Conservation (phyloP, 2,113 vertebrate genomes). For the Chloropsis cyanopogon region DNA sequence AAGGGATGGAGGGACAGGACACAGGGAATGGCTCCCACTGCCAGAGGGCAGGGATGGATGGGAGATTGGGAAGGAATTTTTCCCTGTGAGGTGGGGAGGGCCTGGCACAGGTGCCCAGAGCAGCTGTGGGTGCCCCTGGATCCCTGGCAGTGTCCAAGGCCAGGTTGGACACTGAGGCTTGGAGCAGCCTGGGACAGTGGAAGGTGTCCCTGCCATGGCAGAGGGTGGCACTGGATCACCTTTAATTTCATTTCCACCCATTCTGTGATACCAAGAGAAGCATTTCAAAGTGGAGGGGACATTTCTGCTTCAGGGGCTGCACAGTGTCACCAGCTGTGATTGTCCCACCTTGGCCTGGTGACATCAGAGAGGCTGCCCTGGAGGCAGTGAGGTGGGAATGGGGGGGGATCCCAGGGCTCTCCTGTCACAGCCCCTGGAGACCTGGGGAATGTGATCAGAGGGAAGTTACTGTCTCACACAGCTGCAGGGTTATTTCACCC, state of each 20-base stretch:
- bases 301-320: background rate
- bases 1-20: background rate
- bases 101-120: background rate
- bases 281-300: background rate
- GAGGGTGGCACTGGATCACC: too few species aligned
- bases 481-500: background rate
- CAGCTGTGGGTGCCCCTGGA: background rate
- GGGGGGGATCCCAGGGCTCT: rapidly evolving
- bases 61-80: rapidly evolving
- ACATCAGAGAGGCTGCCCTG: background rate
- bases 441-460: too few species aligned
- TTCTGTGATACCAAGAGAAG: background rate
- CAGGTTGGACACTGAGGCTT: rapidly evolving
- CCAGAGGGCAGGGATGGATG: rapidly evolving
- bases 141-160: background rate
- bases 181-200: rapidly evolving
- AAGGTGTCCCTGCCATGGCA: background rate
- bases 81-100: rapidly evolving
- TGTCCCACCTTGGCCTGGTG: background rate
- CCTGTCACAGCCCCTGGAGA: background rate
- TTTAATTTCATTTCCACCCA: background rate
- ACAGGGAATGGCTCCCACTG: background rate
- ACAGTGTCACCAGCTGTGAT: background rate
- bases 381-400: rapidly evolving
- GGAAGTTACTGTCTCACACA: too few species aligned